phyloP scores from a whole-genome alignment of 2,797 vertebrate genomes.

The Paedocypris micromegethes region DNA sequence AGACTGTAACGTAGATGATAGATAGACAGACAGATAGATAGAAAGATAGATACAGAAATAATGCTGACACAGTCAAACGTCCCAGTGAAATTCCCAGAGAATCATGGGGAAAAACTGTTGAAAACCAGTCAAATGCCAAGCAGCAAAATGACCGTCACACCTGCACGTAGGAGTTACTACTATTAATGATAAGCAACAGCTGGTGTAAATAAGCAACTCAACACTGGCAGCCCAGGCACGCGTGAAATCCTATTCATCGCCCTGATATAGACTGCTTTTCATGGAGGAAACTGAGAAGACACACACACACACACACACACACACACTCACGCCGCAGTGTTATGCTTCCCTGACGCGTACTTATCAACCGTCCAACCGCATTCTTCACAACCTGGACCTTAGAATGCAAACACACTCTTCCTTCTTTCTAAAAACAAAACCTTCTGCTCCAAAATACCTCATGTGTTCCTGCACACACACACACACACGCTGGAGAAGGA shows the following conservation, averaged over 20 bases:
- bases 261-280: constrained; percentile 9
- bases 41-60: too few relatives aligned
- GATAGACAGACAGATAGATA: too few relatives aligned
- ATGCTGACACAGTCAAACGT: too few relatives aligned
- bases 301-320: neutral
- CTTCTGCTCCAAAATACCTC: constrained; percentile 5
- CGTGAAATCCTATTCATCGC: constrained; percentile 19
- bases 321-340: constrained; percentile 4
- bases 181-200: constrained; percentile 16
- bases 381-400: constrained; percentile 11
- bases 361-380: constrained; percentile 13
- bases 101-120: too few relatives aligned
- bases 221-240: constrained; percentile 14
- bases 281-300: constrained; percentile 2
- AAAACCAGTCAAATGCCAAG: constrained; percentile 1
- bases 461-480: constrained; percentile 8
- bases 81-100: too few relatives aligned
- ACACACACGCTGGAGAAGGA: neutral
- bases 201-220: constrained; percentile 11
- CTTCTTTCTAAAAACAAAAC: constrained; percentile 6
- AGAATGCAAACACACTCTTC: constrained; percentile 18
- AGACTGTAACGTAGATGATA: too few relatives aligned
- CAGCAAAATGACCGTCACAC: neutral
- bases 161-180: constrained; percentile 9
- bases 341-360: constrained; percentile 12